phyloP scores from a whole-genome alignment of 1,140 invertebrate species.

The Spodoptera litura region DNA sequence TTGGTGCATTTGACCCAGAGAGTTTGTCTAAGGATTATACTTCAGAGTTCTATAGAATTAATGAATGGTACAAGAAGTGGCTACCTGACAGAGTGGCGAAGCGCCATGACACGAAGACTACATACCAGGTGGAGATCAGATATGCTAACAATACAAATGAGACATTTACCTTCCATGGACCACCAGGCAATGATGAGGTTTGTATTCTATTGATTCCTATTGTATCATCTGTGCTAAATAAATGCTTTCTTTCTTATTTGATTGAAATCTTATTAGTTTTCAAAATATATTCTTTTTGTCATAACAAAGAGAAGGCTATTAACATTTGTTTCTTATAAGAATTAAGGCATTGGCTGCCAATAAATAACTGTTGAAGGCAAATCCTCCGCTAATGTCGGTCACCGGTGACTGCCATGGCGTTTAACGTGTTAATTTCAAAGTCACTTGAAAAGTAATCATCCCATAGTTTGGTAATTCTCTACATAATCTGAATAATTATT shows the following conservation, averaged over 20 bases:
- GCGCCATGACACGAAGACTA: slow-evolving; percentile 97
- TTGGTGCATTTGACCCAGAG: slow-evolving; percentile 92
- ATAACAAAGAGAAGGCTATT: too few relatives aligned
- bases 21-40: slow-evolving; percentile 95
- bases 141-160: slow-evolving; percentile 98
- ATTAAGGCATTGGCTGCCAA: too few relatives aligned
- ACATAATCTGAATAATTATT: too few relatives aligned
- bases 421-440: too few relatives aligned
- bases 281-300: too few relatives aligned
- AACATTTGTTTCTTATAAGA: too few relatives aligned
- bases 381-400: too few relatives aligned
- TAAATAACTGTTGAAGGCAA: too few relatives aligned
- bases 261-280: background rate
- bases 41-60: slow-evolving; percentile 95
- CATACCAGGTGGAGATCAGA: slow-evolving; percentile 95
- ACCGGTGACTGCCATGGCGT: too few relatives aligned
- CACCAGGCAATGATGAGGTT: slow-evolving; percentile 94
- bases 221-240: too few relatives aligned
- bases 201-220: slow-evolving; percentile 50
- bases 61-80: slow-evolving; percentile 97
- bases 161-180: slow-evolving; percentile 97
- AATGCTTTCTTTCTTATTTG: background rate
- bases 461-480: too few relatives aligned
- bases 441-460: too few relatives aligned
- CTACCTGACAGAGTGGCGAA: slow-evolving; percentile 93